Percentiles rank a stretch among this genome's conserved stretches.
Evolutionary conservation across 2,888 invertebrate species (phyloP).

Genomic region (Leptinotarsa tumamoca): DNA sequence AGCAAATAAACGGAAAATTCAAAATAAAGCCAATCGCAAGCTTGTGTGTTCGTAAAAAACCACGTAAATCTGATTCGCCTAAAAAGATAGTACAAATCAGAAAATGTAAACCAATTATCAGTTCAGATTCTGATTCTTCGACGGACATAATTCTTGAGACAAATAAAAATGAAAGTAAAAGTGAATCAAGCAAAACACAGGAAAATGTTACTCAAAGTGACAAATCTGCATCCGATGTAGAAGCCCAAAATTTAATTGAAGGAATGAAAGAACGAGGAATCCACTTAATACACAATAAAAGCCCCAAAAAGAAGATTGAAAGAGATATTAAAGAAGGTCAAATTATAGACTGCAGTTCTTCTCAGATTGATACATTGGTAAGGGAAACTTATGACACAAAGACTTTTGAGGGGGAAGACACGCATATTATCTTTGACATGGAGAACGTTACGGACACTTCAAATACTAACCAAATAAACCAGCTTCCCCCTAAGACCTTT

Average conservation of each 20-base stretch:
- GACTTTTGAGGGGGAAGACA: constrained; percentile 23
- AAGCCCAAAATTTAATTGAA: constrained; percentile 57
- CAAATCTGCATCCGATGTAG: constrained; percentile 48
- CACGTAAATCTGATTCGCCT: constrained; percentile 36
- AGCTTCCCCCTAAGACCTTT: constrained; percentile 40
- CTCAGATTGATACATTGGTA: constrained; percentile 28
- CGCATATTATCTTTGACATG: constrained; percentile 24
- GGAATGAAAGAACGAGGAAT: constrained; percentile 62
- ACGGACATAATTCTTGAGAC: constrained; percentile 16
- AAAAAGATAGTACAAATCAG: constrained; percentile 31
- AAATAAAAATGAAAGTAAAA: constrained; percentile 14
- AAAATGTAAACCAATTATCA: constrained; percentile 11
- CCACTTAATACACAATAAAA: constrained; percentile 59
- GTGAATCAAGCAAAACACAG: not conserved
- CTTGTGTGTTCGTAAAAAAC: constrained; percentile 31
- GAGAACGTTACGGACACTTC: not conserved
- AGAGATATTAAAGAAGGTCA: constrained; percentile 1
- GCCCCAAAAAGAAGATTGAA: constrained; percentile 45
- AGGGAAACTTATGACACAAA: constrained; percentile 36
- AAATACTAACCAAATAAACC: not conserved
- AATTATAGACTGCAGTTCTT: constrained; percentile 21
- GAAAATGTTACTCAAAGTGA: constrained; percentile 16
- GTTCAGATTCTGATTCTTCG: constrained; percentile 32
- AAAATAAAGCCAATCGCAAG: constrained; percentile 45
- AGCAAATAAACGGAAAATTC: constrained; percentile 31